A percentile compares a stretch with the other conserved stretches of the same genome.
These are phyloP conservation scores for Pelochelys cantorii DNA, from an alignment of 2,797 vertebrate genomes.

Conservation along the genomic window DNA sequence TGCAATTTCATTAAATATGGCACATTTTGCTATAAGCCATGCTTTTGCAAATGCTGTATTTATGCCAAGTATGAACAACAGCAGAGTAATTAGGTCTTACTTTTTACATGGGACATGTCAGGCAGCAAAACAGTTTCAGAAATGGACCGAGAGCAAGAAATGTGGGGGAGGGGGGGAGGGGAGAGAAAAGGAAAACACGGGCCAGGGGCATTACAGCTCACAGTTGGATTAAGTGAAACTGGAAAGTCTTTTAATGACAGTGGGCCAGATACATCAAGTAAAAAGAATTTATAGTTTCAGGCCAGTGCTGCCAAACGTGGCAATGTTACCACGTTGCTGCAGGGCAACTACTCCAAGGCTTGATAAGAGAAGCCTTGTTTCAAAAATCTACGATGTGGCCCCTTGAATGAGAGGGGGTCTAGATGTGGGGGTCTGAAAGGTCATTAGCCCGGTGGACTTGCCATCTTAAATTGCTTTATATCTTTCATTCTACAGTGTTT, in stretches of 20 bases:
- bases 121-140: slow-evolving; percentile 62
- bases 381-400: slow-evolving; percentile 31
- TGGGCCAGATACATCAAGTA: slow-evolving; percentile 60
- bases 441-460: background rate
- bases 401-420: slow-evolving; percentile 30
- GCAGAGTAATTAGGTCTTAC: slow-evolving; percentile 63
- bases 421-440: slow-evolving; percentile 3
- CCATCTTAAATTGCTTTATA: background rate
- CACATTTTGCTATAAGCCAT: slow-evolving; percentile 68
- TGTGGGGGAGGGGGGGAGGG: background rate
- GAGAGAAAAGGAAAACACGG: slow-evolving; percentile 66
- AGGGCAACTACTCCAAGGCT: slow-evolving; percentile 50
- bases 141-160: slow-evolving; percentile 66
- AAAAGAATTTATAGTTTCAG: slow-evolving; percentile 59
- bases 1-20: slow-evolving; percentile 66
- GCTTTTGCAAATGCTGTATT: slow-evolving; percentile 64
- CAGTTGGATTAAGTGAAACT: slow-evolving; percentile 59
- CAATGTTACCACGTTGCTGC: slow-evolving; percentile 42
- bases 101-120: slow-evolving; percentile 70
- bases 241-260: slow-evolving; percentile 64
- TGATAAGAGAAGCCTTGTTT: slow-evolving; percentile 35
- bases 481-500: accelerated
- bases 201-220: slow-evolving; percentile 68
- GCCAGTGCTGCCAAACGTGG: slow-evolving; percentile 61
- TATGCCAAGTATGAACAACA: slow-evolving; percentile 73